Percentiles rank a stretch among this genome's conserved stretches.
phyloP scores from a whole-genome alignment of 30 jellyfish, hydroid and myxozoan species.

The Pelagia noctiluca region DNA sequence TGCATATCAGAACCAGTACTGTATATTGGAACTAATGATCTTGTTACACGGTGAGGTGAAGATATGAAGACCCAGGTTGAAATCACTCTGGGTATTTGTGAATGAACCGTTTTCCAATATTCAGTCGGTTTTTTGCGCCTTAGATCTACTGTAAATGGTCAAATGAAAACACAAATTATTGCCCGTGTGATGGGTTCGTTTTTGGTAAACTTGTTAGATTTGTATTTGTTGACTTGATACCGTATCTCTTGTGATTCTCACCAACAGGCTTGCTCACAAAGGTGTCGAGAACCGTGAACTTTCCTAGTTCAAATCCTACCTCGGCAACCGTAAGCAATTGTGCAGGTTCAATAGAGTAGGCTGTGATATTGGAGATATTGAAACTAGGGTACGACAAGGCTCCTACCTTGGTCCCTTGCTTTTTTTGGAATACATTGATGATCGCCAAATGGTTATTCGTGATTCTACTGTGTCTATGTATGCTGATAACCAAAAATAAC shows the following conservation, averaged over 20 bases:
- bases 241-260: background rate
- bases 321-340: slow-evolving; percentile 9
- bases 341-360: background rate
- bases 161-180: slow-evolving; percentile 22
- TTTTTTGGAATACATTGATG: background rate
- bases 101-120: too few species aligned
- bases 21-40: too few species aligned
- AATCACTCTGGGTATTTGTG: too few species aligned
- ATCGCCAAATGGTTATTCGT: too few species aligned
- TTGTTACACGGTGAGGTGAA: too few species aligned
- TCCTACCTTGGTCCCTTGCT: slow-evolving; percentile 23
- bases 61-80: too few species aligned
- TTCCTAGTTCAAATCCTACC: background rate
- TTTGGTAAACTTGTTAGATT: background rate
- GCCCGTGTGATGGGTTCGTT: slow-evolving; percentile 14
- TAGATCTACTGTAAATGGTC: too few species aligned
- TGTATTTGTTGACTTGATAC: slow-evolving; percentile 33
- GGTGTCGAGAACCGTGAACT: slow-evolving; percentile 11
- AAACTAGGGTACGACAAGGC: slow-evolving; percentile 12
- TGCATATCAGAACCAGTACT: too few species aligned
- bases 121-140: too few species aligned
- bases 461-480: too few species aligned
- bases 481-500: too few species aligned
- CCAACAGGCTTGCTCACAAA: slow-evolving; percentile 6
- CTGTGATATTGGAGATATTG: slow-evolving; percentile 3